Percentiles rank a stretch among this genome's conserved stretches.
Evolutionary conservation across 2,888 invertebrate genomes (phyloP).

Genomic region (Callyntrura sp.): DNA sequence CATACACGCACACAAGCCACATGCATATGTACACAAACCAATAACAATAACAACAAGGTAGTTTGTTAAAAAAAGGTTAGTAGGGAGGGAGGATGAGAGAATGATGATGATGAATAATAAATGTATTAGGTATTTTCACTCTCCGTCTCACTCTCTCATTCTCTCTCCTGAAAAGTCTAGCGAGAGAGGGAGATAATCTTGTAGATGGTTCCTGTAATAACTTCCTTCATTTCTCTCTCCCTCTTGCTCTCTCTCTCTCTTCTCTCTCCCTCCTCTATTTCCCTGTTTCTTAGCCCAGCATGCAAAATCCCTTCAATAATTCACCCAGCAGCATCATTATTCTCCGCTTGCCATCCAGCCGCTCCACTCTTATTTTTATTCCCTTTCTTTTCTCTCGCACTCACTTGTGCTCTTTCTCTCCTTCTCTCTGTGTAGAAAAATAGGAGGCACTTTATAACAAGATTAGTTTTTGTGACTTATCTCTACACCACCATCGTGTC

Average conservation of each 20-base stretch:
- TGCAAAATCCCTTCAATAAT: slow-evolving; percentile 13
- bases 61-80: slow-evolving; percentile 5
- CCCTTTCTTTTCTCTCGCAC: no score
- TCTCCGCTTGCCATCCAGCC: no score
- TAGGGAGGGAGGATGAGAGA: no score
- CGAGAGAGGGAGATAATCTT: slow-evolving; percentile 34
- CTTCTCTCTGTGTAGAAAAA: not conserved
- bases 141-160: no score
- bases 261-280: no score
- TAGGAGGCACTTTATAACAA: slow-evolving; percentile 36
- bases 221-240: slow-evolving; percentile 36
- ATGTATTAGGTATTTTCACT: not conserved
- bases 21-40: no score
- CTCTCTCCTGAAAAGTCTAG: no score
- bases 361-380: no score
- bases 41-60: no score
- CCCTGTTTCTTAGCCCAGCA: no score
- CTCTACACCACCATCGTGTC: slow-evolving; percentile 7
- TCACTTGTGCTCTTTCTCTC: no score
- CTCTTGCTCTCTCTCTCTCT: not conserved
- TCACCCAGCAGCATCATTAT: not conserved
- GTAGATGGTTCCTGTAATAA: slow-evolving; percentile 36
- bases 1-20: no score
- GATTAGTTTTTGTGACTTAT: slow-evolving; percentile 48
- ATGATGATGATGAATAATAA: slow-evolving; percentile 41